Evolutionary conservation across 2,797 vertebrate species (phyloP).

Genomic region (Gallinago stenura): DNA sequence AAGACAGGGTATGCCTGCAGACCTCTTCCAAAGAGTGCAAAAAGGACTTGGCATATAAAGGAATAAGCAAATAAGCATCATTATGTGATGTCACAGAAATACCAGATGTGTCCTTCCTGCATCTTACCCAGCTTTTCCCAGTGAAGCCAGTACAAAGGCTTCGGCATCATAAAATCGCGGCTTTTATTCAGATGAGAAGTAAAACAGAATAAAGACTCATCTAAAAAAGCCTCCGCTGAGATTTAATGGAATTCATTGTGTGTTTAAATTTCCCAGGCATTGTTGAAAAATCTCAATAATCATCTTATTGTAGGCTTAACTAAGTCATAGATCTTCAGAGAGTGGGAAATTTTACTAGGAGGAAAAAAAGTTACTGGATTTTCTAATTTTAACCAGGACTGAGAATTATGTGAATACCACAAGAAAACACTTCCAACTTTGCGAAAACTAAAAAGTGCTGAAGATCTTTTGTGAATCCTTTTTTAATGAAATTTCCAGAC

Average conservation of each 20-base stretch:
- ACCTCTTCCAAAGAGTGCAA: conserved; percentile 34
- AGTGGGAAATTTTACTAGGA: conserved; percentile 45
- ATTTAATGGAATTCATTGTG: conserved; percentile 15
- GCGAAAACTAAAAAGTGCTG: conserved; percentile 20
- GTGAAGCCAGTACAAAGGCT: background rate
- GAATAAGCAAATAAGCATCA: background rate
- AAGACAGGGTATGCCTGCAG: conserved; percentile 5
- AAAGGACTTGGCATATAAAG: background rate
- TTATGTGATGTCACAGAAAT: background rate
- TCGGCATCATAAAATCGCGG: background rate
- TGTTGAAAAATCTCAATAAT: conserved; percentile 39
- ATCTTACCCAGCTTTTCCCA: background rate
- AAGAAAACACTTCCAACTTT: conserved; percentile 55
- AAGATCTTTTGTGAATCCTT: conserved; percentile 52
- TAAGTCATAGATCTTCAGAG: conserved; percentile 21
- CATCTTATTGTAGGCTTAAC: conserved; percentile 9
- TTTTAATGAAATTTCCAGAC: conserved; percentile 71
- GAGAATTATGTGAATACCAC: conserved; percentile 58
- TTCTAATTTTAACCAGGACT: conserved; percentile 64
- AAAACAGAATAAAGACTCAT: background rate
- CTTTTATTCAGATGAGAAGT: background rate
- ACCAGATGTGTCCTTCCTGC: background rate
- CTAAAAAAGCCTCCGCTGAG: background rate
- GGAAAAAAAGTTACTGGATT: background rate
- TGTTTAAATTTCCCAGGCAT: conserved; percentile 43